Evolutionary conservation across 2,797 vertebrate species (phyloP).

Genomic region (Caiman crocodilus): DNA sequence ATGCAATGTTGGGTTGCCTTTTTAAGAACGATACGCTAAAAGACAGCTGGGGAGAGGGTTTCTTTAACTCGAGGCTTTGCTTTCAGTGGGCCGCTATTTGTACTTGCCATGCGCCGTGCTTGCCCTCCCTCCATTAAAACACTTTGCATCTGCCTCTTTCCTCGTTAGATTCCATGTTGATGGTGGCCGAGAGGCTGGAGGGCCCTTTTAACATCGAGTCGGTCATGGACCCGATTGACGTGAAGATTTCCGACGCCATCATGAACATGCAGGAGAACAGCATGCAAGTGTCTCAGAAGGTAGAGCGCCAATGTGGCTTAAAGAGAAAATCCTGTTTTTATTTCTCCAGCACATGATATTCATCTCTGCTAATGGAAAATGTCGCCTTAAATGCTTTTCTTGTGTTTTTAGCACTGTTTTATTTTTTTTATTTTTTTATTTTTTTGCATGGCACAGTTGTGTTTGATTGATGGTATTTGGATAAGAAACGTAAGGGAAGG

Average conservation of each 20-base stretch:
- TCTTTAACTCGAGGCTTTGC: neutral
- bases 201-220: constrained; percentile 98
- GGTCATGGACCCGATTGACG: constrained; percentile 96
- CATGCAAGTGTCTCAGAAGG: constrained; percentile 96
- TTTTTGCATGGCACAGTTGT: neutral
- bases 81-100: neutral
- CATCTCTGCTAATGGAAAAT: accelerated
- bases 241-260: constrained; percentile 97
- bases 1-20: neutral
- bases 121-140: neutral
- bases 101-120: neutral
- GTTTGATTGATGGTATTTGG: neutral
- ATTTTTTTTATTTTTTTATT: too few species aligned
- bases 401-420: neutral
- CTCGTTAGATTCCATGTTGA: constrained; percentile 91
- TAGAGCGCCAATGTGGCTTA: constrained; percentile 47
- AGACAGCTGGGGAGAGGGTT: neutral
- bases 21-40: neutral
- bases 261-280: constrained; percentile 99
- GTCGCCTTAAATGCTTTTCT: neutral
- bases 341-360: neutral
- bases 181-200: constrained; percentile 92
- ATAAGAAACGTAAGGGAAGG: neutral
- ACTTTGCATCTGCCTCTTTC: neutral
- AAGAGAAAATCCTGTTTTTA: neutral